Evolutionary conservation across 2,888 invertebrate genomes (phyloP), one percentile per base, ranked within the genome.

Genomic region (Athalia cordata): DNA sequence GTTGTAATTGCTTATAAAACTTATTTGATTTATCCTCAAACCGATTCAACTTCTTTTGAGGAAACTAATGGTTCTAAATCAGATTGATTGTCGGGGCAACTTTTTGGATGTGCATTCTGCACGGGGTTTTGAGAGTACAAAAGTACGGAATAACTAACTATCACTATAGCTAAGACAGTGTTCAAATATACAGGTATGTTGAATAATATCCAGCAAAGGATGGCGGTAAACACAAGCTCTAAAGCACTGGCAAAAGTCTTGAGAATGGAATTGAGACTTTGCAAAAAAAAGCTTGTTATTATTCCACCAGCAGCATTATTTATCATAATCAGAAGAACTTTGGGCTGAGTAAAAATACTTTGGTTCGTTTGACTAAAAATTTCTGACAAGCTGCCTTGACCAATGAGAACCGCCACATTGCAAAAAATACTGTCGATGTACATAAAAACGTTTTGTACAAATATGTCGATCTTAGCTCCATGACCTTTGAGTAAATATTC

Each of bases 191-290:
- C 95, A 3, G 96, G 93, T 89, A 98, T 97, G 82, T 93, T 93
- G 89, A 98, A 98, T 70, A 98, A 90, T 70, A 97, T 88, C 92
- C 96, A 97, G 85, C 97, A 96, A 0, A 98, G 92, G 11, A 98
- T 91, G 0, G 98, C 98, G 0, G 98, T 98, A 85, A 98, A 95
- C 77, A 98, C 92, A 52, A 98, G 91, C 88, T 98, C 98, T 84
- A 98, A 91, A 11, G 98, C 98, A 91, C 97, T 97, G 0, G 98
- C 98, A 90, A 98, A 98, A 0, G 97, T 98, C 91, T 99, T 98
- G 77, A 98, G 91, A 86, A 99, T 98, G 0, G 98, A 98, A 90
- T 98, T 98, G 85, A 98, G 92, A 85, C 95, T 96, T 89, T 97
- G 96, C 45, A 99, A 91, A 88, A 98, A 98, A 89, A 98, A 96